phyloP scores from a whole-genome alignment of 2,888 invertebrate genomes.

The Euplagia quadripunctaria region DNA sequence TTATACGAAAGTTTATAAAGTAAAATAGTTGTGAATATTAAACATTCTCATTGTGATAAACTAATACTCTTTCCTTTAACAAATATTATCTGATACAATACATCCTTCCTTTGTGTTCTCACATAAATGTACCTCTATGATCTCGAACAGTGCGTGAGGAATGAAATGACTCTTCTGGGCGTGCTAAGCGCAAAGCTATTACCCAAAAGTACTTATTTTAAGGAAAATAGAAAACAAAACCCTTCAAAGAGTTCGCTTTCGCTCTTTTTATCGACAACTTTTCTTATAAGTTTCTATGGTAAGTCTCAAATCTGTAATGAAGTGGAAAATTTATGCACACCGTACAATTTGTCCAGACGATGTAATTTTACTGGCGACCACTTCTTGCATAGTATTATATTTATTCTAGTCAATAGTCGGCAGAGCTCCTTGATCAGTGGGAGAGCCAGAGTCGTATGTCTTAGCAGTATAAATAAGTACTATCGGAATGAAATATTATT shows the following conservation, averaged over 20 bases:
- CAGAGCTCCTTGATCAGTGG: no score
- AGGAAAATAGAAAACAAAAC: constrained; percentile 69
- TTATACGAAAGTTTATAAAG: not conserved
- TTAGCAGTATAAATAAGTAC: no score
- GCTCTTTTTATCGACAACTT: constrained; percentile 42
- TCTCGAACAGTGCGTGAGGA: constrained; percentile 64
- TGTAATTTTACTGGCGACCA: constrained; percentile 22
- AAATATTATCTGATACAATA: constrained; percentile 65
- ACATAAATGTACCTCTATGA: constrained; percentile 67
- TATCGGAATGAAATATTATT: no score
- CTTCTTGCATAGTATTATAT: no score
- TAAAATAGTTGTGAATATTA: not conserved
- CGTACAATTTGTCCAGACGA: constrained; percentile 27
- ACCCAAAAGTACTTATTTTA: constrained; percentile 64
- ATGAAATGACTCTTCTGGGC: constrained; percentile 75
- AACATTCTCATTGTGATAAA: constrained; percentile 39
- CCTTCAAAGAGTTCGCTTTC: constrained; percentile 54
- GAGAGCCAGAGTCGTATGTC: no score
- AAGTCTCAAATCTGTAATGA: constrained; percentile 49
- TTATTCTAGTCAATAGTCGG: no score
- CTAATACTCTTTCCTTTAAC: constrained; percentile 50
- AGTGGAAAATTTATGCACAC: constrained; percentile 48
- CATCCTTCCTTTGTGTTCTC: constrained; percentile 59
- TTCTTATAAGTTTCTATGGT: constrained; percentile 43
- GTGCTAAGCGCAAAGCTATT: constrained; percentile 75